Evolutionary conservation across 92 coral and sea anemone species (phyloP), one percentile per base, ranked within the genome.

Genomic region (Parazoanthus darwini): DNA sequence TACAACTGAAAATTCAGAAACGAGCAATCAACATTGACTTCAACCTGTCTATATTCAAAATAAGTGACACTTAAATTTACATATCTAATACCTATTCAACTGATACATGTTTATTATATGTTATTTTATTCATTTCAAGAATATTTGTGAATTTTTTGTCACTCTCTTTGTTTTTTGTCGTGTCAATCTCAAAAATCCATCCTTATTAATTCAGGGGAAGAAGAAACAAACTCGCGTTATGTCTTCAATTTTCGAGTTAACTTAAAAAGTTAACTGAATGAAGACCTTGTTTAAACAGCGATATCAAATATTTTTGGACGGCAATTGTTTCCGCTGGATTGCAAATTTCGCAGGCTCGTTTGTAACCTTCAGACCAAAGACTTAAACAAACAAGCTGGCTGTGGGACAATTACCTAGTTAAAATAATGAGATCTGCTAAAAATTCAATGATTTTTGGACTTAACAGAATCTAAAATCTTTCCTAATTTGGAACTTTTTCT

Each of bases 21-120:
- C 70, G 25, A 63, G 70, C 70, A 63, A 3, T 63, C 70, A 18
- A 23, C 26, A 7, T 63, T 63, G 26, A 63, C 70, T 63, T 63
- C 26, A 63, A 20, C 9, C 70, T 63, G 70, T 63, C 70, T 2
- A 23, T 63, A 63, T 63, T 63, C 26, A 20, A 18, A 63, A 63
- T 63, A 63, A 63, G 70, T 63, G 70, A 63, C 70, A 50, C 26
- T 78, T 46, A 25, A 29, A 79, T 79, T 79, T 50, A 46, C 67
- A 46, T 46, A 48, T 79, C 15, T 46, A 25, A 79, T 79, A 2
- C n/a, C 39, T 48, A 46, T 48, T 78, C 66, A 78, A 78, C 25
- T 78, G 50, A 26, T 39, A 76, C 43, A 79, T 48, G 18, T 78
- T 36, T 79, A 25, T 25, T 79, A n/a, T 20, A 63, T 63, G 6